These are phyloP conservation scores for Dasypolia templi DNA, from an alignment of 2,888 invertebrate genomes.

Conservation along the genomic window DNA sequence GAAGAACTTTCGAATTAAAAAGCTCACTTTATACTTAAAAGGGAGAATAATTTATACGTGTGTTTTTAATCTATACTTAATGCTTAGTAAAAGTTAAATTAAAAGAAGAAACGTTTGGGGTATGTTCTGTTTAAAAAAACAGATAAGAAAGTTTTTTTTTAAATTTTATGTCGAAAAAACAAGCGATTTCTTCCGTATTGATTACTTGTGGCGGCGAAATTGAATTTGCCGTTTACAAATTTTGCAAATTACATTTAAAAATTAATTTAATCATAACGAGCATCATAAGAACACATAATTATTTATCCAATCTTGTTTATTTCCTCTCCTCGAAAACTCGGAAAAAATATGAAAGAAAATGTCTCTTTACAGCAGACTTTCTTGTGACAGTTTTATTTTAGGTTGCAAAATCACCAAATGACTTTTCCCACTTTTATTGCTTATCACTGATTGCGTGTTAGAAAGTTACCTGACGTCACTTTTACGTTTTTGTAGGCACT, in stretches of 20 bases:
- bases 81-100: slow-evolving; percentile 25
- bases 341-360: slow-evolving; percentile 33
- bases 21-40: slow-evolving; percentile 36
- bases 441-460: slow-evolving; percentile 14
- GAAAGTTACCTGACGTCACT: slow-evolving; percentile 36
- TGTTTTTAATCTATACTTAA: slow-evolving; percentile 19
- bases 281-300: slow-evolving; percentile 14
- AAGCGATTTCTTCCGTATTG: background rate
- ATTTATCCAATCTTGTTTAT: slow-evolving; percentile 40
- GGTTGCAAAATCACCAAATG: too few relatives aligned
- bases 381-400: slow-evolving; percentile 48
- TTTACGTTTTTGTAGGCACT: background rate
- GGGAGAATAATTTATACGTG: slow-evolving; percentile 36
- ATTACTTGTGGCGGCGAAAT: background rate
- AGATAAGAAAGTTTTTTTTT: background rate
- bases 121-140: slow-evolving; percentile 33
- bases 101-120: background rate
- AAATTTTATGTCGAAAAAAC: background rate
- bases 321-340: slow-evolving; percentile 21
- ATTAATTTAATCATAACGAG: slow-evolving; percentile 11
- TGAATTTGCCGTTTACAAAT: background rate
- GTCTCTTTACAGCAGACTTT: slow-evolving; percentile 30
- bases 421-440: slow-evolving; percentile 49
- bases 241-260: background rate
- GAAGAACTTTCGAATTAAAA: slow-evolving; percentile 59